Conservation (phyloP, 2,797 vertebrate genomes). For the Chaenodraco wilsoni region DNA sequence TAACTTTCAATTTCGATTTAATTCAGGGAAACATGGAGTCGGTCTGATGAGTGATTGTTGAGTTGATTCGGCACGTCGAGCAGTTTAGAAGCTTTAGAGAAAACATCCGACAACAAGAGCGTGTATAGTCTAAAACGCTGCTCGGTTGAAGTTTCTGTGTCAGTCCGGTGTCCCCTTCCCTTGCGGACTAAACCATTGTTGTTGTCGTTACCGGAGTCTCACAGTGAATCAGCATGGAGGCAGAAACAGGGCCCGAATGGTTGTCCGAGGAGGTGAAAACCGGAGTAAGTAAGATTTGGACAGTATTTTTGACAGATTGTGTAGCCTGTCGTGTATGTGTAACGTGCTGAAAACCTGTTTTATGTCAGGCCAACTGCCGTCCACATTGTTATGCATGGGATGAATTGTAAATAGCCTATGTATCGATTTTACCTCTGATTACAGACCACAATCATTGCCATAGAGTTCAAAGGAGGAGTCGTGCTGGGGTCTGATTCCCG, state of each 20-base stretch:
- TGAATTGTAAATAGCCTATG: not conserved
- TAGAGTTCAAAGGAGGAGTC: constrained; percentile 87
- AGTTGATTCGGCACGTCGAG: not conserved
- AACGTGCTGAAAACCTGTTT: not conserved
- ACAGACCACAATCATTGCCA: constrained; percentile 90
- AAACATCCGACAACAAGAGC: too few species aligned
- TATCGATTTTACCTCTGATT: not conserved
- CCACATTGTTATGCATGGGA: rapidly evolving
- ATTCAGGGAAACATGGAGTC: constrained; percentile 39
- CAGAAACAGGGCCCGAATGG: constrained; percentile 65
- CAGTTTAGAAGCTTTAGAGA: rapidly evolving
- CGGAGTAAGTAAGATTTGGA: constrained; percentile 63
- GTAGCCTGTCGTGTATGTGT: not conserved
- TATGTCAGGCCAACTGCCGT: rapidly evolving
- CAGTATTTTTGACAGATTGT: rapidly evolving
- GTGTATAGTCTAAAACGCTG: not conserved
- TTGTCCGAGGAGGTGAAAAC: constrained; percentile 80
- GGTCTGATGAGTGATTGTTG: not conserved
- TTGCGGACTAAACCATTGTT: not conserved
- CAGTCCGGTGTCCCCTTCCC: not conserved
- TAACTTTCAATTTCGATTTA: constrained; percentile 67
- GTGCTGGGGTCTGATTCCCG: constrained; percentile 90
- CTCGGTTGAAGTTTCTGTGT: not conserved
- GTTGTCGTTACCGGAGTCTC: not conserved
- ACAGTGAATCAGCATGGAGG: constrained; percentile 58